Conservation (phyloP, 2,888 invertebrate species). For the Andrena dorsata region DNA sequence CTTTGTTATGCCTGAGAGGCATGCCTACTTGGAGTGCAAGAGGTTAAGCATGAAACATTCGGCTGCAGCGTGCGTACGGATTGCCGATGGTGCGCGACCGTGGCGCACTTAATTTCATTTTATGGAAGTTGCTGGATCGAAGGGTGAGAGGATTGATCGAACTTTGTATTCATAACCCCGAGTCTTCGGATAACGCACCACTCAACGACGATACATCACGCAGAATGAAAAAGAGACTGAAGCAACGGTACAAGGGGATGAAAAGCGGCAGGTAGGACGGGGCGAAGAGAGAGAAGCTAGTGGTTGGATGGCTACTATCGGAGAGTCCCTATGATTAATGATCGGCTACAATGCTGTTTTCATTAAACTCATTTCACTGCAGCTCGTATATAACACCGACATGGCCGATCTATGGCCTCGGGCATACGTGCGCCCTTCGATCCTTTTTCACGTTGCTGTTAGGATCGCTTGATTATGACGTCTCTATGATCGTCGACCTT, state of each 20-base stretch:
- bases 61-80: neutral
- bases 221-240: slow-evolving; percentile 72
- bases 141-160: slow-evolving; percentile 72
- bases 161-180: slow-evolving; percentile 78
- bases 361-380: slow-evolving; percentile 84
- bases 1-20: neutral
- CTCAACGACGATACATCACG: slow-evolving; percentile 81
- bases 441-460: slow-evolving; percentile 71
- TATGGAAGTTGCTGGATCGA: slow-evolving; percentile 53
- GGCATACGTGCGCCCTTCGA: slow-evolving; percentile 74
- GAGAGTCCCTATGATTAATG: slow-evolving; percentile 84
- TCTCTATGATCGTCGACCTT: slow-evolving; percentile 77
- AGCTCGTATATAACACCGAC: slow-evolving; percentile 74
- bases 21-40: neutral
- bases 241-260: slow-evolving; percentile 63
- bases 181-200: slow-evolving; percentile 73
- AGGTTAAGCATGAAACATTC: slow-evolving; percentile 27
- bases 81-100: slow-evolving; percentile 10
- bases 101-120: slow-evolving; percentile 47
- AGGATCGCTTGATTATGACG: slow-evolving; percentile 80
- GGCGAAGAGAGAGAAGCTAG: slow-evolving; percentile 61
- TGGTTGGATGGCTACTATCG: slow-evolving; percentile 82
- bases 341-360: slow-evolving; percentile 84
- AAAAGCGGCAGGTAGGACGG: slow-evolving; percentile 55
- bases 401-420: slow-evolving; percentile 71